Evolutionary conservation across 1,140 invertebrate genomes (phyloP), one percentile per base, ranked within the genome.

Genomic region (Oreohelix idahoensis): DNA sequence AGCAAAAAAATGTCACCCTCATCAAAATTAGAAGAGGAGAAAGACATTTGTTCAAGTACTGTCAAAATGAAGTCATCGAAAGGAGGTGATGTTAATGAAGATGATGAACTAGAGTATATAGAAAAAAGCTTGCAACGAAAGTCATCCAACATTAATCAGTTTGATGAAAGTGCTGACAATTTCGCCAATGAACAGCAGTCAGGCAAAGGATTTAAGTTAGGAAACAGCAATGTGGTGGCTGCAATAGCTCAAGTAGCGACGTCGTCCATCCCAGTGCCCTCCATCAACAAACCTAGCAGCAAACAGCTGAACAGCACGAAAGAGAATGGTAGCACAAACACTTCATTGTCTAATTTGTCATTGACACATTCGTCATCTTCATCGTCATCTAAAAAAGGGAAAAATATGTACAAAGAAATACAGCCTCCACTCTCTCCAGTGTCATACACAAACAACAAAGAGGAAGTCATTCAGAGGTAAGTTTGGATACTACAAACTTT

Each of bases 31-130:
- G 86, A 88, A 81, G 89, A 90, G 17, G 80, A 76, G 39, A 89
- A 88, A 81, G 88, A 90, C 75, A 86, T 83, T 45, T 70, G 74
- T 75, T 15, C 42, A 11, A 49, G 63, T 42, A 66, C 78, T 29
- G 49, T 38, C 17, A 78, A 70, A 39, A 63, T 53, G 35, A 76
- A 76, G 58, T 77, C 84, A 39, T 83, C 84, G 35, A 87, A 89
- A 86, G 84, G 69, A 29, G 81, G 86, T 85, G 90, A 91, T 83
- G 83, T 86, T 45, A 89, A 90, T 53, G 88, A 90, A 82, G 89
- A 90, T 83, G 90, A 91, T 70, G 90, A 91, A 69, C 71, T 89
- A 84, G 89, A 91, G 83, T 92, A 87, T 87, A 92, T 92, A 86
- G 91, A 92, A 83, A 90, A 90, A 84, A 88, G 84, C 79, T 85